Percentiles rank a stretch among this genome's conserved stretches.
These are phyloP conservation scores for Drosophila affinis DNA, from an alignment of 2,888 invertebrate genomes.

Conservation along the genomic window DNA sequence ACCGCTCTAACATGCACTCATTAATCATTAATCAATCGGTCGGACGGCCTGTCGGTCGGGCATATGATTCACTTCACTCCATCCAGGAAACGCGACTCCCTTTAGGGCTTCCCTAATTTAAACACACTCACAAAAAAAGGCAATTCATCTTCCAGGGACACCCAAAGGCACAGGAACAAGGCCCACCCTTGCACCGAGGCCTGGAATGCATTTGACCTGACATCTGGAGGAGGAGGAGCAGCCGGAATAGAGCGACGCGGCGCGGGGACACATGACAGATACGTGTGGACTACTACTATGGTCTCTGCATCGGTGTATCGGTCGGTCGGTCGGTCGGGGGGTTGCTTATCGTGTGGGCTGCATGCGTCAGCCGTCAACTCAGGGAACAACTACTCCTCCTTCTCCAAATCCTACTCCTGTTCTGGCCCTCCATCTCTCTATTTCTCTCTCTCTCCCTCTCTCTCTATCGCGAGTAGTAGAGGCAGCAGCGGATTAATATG, in stretches of 20 bases:
- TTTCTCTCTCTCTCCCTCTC: conserved; percentile 34
- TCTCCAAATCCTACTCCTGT: neutral
- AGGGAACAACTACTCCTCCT: conserved; percentile 17
- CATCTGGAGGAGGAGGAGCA: conserved; percentile 17
- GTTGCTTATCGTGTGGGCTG: conserved; percentile 52
- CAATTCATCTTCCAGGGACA: conserved; percentile 33
- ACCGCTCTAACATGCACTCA: conserved; percentile 1
- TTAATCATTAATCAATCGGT: conserved; percentile 33
- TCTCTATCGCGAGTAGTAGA: conserved; percentile 16
- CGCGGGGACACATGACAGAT: conserved; percentile 29
- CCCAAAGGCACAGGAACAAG: neutral
- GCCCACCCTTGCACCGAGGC: conserved; percentile 32
- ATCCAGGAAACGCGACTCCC: conserved; percentile 40
- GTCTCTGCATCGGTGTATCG: conserved; percentile 28
- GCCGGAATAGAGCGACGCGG: no score
- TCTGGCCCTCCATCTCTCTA: conserved; percentile 31
- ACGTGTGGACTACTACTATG: conserved; percentile 44
- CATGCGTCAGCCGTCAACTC: conserved; percentile 40
- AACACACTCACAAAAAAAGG: conserved; percentile 44
- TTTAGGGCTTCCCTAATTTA: conserved; percentile 54
- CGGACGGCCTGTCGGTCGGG: neutral
- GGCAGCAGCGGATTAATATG: conserved; percentile 39
- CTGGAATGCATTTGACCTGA: conserved; percentile 10
- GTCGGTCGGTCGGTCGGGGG: conserved; percentile 12
- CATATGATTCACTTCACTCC: conserved; percentile 26